phyloP scores from a whole-genome alignment of 2,113 vertebrate genomes.

The Sigmodon hispidus region DNA sequence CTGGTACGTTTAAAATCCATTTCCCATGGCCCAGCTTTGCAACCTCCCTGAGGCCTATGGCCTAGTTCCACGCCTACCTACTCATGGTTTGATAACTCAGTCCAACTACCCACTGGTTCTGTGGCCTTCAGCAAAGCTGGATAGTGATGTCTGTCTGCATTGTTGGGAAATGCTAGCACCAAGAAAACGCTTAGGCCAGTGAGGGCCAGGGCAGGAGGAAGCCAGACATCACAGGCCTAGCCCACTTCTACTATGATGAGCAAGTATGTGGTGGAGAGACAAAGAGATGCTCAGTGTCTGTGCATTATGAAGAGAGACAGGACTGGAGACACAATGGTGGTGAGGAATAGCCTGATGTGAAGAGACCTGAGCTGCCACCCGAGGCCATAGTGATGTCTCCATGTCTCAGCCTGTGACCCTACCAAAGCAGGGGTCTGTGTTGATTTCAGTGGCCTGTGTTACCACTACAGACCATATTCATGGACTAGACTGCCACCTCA shows the following conservation, averaged over 20 bases:
- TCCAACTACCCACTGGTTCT: neutral
- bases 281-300: neutral
- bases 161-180: neutral
- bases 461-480: neutral
- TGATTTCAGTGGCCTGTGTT: neutral
- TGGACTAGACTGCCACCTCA: too few species aligned
- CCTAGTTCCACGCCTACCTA: neutral
- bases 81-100: neutral
- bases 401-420: neutral
- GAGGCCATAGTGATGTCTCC: neutral
- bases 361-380: neutral
- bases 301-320: neutral
- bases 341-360: neutral
- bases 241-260: neutral
- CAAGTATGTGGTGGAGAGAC: neutral
- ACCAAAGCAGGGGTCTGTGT: neutral
- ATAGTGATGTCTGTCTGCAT: too few species aligned
- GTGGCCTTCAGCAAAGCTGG: neutral
- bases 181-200: neutral
- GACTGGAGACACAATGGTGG: neutral
- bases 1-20: slow-evolving; percentile 3
- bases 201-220: neutral
- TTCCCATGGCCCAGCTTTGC: neutral
- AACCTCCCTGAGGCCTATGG: neutral
- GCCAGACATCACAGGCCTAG: neutral